Base-by-base conservation (phyloP, 2,113 vertebrate genomes). In the Ceuthmochares aereus region DNA sequence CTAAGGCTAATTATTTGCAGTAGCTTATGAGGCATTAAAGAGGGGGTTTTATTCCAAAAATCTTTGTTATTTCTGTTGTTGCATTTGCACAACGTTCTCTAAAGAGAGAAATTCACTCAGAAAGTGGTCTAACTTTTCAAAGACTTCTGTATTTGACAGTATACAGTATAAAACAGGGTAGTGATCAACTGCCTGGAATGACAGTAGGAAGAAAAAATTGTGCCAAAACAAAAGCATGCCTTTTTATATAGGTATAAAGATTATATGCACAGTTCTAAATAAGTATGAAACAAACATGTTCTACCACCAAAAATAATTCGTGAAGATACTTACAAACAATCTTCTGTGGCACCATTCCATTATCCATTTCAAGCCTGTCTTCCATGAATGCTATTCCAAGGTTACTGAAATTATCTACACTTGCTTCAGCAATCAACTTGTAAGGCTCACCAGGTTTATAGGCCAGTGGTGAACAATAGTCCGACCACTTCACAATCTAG, bases 351-450 rank as follows among this genome's bases (percentile, higher is more conserved):
- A 97, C 73, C 51, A 99, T 98, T 62, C 99, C 99, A 5, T 99
- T 96, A 47, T 99, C 99, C 98, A 99, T 98, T 70, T 97, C 98
- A 30, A 99, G 98, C 34, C 99, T 98, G 78, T 99, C 98, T 96
- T 99, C 99, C 96, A 99, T 98, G 90, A 99, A 99, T 3, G 99
- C 99, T 92, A 98, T 98, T 4, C 99, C 99, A 8, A 99, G 98
- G 55, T 96, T 98, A 93, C 98, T 99, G 98, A 99, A 99, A 97
- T 99, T 96, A 36, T 99, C 99, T 66, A 99, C 90, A 3, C 98
- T 99, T 18, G 99, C 98, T 96, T 98, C 98, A 68, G 99, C 99
- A 70, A 99, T 98, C 7, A 99, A 96, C 12, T 97, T 98, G 82
- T 98, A 99, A 4, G 99, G 99, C 54, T 98, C 98, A 6, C 98